A percentile compares a stretch with the other conserved stretches of the same genome.
These are phyloP conservation scores for Pocillopora grandis DNA, from an alignment of 92 coral and sea anemone genomes.

Conservation along the genomic window DNA sequence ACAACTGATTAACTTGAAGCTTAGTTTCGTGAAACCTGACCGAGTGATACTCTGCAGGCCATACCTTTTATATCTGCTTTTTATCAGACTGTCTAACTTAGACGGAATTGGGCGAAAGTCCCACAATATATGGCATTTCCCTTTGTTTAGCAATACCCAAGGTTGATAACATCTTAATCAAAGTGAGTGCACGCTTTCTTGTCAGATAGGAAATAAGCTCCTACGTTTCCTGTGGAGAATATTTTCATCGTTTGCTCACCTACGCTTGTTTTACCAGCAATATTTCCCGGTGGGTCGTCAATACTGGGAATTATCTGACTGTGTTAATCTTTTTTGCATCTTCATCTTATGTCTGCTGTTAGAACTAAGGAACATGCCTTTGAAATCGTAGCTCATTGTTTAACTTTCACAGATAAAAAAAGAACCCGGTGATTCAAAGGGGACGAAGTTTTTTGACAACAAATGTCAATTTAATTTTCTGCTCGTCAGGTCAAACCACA, in stretches of 20 bases:
- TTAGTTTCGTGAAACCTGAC: background rate
- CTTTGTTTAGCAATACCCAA: slow-evolving; percentile 14
- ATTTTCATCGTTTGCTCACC: slow-evolving; percentile 9
- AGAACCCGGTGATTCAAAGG: background rate
- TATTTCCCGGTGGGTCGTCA: slow-evolving; percentile 32
- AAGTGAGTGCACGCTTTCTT: slow-evolving; percentile 10
- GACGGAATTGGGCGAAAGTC: slow-evolving; percentile 33
- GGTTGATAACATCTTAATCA: slow-evolving; percentile 29
- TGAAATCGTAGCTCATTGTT: background rate
- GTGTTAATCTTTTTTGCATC: slow-evolving; percentile 25
- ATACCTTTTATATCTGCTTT: slow-evolving; percentile 27
- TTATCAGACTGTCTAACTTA: slow-evolving; percentile 33
- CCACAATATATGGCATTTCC: slow-evolving; percentile 17
- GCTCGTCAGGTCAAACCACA: background rate
- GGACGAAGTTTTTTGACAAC: background rate
- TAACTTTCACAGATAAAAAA: background rate
- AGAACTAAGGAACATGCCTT: background rate
- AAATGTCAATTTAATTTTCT: background rate
- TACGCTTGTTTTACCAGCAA: slow-evolving; percentile 7
- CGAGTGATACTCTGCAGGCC: slow-evolving; percentile 24
- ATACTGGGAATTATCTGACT: slow-evolving; percentile 19
- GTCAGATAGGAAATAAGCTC: slow-evolving; percentile 25
- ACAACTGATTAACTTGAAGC: background rate
- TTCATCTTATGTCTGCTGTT: background rate
- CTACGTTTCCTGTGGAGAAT: slow-evolving; percentile 23